phyloP scores from a whole-genome alignment of 2,797 vertebrate species.

The Cheirogaleus major region DNA sequence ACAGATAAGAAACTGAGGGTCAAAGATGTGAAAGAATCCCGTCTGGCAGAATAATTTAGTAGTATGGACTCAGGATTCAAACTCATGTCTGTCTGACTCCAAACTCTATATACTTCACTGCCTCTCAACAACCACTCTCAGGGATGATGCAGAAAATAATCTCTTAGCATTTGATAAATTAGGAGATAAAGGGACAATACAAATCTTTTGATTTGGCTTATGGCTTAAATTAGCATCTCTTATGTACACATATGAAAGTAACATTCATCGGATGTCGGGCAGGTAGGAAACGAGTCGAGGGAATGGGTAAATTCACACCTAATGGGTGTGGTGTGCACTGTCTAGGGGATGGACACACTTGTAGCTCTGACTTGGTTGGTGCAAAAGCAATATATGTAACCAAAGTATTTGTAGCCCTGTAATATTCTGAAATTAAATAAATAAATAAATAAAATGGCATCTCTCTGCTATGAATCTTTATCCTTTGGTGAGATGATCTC shows the following conservation, averaged over 20 bases:
- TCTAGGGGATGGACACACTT: no score
- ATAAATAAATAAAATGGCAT: no score
- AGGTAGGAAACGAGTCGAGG: no score
- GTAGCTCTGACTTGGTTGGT: no score
- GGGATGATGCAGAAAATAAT: neutral
- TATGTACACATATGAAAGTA: no score
- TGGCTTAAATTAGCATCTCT: neutral
- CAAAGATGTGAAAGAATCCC: neutral
- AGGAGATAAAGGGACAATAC: neutral
- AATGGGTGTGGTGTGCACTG: no score
- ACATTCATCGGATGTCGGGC: no score
- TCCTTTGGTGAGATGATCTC: neutral
- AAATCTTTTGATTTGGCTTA: neutral
- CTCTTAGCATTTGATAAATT: neutral
- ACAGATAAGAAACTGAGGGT: neutral
- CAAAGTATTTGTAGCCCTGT: no score
- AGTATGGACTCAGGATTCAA: neutral
- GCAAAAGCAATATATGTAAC: no score
- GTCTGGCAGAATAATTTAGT: neutral
- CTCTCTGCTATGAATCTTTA: neutral
- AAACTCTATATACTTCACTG: neutral
- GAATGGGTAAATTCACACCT: no score
- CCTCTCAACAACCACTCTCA: neutral
- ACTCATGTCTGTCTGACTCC: neutral
- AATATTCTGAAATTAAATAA: no score